phyloP scores from a whole-genome alignment of 2,797 vertebrate species.

The Epinephelus coioides region DNA sequence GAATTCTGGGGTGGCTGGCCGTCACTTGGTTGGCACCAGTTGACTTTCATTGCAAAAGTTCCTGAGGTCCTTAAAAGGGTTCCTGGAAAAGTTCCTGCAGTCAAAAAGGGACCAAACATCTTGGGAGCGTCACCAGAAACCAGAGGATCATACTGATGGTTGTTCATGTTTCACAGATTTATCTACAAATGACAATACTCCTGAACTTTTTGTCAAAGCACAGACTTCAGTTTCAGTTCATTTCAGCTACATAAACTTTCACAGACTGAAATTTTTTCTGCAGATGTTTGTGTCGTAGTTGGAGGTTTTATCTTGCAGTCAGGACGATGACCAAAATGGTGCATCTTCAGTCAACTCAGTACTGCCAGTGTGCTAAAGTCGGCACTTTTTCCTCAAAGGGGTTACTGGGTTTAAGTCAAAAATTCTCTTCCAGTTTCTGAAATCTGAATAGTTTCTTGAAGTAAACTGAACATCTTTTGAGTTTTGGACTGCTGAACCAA shows the following conservation, averaged over 20 bases:
- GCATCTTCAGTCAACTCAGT: no score
- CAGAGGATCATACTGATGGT: neutral
- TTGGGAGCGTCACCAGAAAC: no score
- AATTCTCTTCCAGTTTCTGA: neutral
- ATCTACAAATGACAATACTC: neutral
- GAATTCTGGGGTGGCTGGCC: neutral
- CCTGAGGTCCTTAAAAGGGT: no score
- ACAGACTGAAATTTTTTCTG: neutral
- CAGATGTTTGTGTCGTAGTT: neutral
- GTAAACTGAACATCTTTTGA: neutral
- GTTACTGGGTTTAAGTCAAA: no score
- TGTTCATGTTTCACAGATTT: neutral
- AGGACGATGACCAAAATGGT: no score
- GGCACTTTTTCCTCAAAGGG: no score
- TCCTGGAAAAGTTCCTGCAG: conserved; percentile 24
- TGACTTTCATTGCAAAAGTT: neutral
- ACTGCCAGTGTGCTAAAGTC: no score
- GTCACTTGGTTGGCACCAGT: neutral
- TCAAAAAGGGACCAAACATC: neutral
- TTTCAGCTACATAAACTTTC: no score
- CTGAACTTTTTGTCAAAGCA: neutral
- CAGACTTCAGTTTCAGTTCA: neutral
- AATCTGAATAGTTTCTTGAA: neutral
- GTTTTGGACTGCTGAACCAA: neutral
- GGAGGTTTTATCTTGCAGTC: neutral